Conservation (phyloP, 2,113 vertebrate genomes). For the Athene noctua region DNA sequence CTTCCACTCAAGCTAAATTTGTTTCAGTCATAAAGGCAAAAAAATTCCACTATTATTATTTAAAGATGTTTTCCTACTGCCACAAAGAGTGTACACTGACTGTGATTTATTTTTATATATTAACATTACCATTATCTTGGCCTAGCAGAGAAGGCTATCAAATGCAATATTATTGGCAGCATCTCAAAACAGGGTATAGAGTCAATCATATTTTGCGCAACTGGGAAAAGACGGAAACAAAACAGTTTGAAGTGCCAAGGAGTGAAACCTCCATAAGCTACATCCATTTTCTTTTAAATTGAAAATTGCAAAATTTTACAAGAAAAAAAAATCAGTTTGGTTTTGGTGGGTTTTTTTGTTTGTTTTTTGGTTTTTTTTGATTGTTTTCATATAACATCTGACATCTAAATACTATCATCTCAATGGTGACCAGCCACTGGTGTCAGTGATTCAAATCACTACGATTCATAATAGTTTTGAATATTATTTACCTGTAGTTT, state of each 20-base stretch:
- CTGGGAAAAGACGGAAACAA: neutral
- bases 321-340: neutral
- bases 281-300: neutral
- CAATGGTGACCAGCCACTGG: neutral
- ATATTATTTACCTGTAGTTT: neutral
- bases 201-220: neutral
- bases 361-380: neutral
- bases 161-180: neutral
- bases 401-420: neutral
- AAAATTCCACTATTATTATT: neutral
- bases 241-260: neutral
- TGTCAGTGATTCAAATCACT: neutral
- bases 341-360: too few species aligned
- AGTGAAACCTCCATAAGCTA: neutral
- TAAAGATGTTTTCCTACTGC: neutral
- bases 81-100: neutral
- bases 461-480: neutral
- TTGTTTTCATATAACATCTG: neutral
- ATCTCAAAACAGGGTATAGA: neutral
- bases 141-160: neutral
- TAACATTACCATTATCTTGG: neutral
- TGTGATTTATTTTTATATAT: neutral
- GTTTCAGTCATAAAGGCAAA: neutral
- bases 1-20: neutral
- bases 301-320: neutral